These are phyloP conservation scores for Pachyrhynchus sulphureomaculatus DNA, from an alignment of 1,140 invertebrate species.

Conservation along the genomic window DNA sequence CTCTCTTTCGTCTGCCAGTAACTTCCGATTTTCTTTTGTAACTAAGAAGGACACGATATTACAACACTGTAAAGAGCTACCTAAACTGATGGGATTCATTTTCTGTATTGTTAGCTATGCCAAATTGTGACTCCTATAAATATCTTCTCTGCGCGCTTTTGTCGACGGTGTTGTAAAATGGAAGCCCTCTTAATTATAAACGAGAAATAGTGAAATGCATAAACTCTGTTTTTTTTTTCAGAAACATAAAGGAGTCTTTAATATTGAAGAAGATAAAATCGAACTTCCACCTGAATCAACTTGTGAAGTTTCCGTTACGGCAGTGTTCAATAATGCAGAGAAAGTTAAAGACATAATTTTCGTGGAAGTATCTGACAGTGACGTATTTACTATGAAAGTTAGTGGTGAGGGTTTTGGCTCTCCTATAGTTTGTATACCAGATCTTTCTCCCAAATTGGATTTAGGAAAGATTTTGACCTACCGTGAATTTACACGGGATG, in stretches of 20 bases:
- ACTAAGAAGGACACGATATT: too few species aligned
- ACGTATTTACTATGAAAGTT: conserved; percentile 15
- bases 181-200: too few species aligned
- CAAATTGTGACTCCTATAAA: too few species aligned
- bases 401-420: conserved; percentile 50
- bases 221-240: too few species aligned
- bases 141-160: too few species aligned
- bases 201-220: too few species aligned
- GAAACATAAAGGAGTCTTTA: conserved; percentile 22
- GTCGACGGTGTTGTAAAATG: too few species aligned
- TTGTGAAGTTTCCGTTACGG: conserved; percentile 38
- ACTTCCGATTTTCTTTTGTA: too few species aligned
- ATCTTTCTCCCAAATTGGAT: conserved; percentile 50
- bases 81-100: too few species aligned
- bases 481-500: conserved; percentile 41
- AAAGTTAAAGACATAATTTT: conserved; percentile 45
- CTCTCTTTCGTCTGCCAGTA: too few species aligned
- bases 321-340: conserved; percentile 46
- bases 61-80: too few species aligned
- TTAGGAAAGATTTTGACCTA: conserved; percentile 49
- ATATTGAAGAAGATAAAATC: conserved; percentile 6
- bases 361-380: conserved; percentile 44
- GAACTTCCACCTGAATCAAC: conserved; percentile 39
- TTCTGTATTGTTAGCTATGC: too few species aligned
- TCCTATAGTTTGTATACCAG: conserved; percentile 49